Evolutionary conservation across 2,797 vertebrate species (phyloP), one percentile per base, ranked within the genome.

Genomic region (Epinephelus awoara): DNA sequence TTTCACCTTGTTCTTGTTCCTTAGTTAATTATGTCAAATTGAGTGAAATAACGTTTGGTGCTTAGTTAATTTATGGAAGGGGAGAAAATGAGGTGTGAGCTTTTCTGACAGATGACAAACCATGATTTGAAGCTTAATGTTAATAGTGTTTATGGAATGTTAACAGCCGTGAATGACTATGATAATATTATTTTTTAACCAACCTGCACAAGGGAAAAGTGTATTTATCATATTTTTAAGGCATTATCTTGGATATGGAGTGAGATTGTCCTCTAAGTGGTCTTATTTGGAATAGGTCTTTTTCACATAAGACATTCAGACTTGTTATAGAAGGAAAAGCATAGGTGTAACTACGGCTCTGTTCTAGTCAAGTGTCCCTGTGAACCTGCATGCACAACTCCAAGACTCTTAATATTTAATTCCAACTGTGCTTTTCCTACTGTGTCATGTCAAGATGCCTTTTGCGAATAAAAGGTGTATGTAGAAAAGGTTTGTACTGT

Each of bases 121-220:
- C 4, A 38, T n/a, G 14, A 12, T 38, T 21, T 54, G 7, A 14
- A 40, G 8, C 11, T 50, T 3, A 34, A 13, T 63, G 8, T 29
- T 11, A 63, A 18, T 2, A 63, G 23, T 27, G 4, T 63, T 15
- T 15, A 2, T 11, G 1, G n/a, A 21, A 21, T 49, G 19, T 50
- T 50, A 65, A 4, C 0, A 14, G 0, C 2, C 9, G 0, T 27
- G 7, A 0, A 49, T n/a, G 46, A 34, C 38, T 40, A 14, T 23
- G 40, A 46, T 44, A 4, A n/a, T n/a, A n/a, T n/a, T n/a, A n/a
- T n/a, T 21, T 10, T 38, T 8, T 68, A 13, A 14, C 23, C 18
- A 50, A 56, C 40, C 21, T 46, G 18, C 12, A 2, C 9, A 13
- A 18, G 17, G 15, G 11, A 44, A 13, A 47, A 5, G 12, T 46